Conservation (phyloP, 2,797 vertebrate genomes). For the Amniataba percoides region DNA sequence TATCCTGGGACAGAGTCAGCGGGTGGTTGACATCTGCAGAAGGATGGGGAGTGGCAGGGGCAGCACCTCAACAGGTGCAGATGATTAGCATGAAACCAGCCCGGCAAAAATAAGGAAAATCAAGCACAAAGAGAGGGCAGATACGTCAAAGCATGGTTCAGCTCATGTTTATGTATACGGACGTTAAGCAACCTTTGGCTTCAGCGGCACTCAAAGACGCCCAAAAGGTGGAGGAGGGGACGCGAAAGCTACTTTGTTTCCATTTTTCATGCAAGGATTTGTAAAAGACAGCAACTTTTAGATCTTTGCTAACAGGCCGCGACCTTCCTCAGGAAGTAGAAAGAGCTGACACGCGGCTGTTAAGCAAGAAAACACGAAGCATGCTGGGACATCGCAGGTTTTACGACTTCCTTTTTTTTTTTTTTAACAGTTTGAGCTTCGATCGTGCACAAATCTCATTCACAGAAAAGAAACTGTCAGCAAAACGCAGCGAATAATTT, state of each 20-base stretch:
- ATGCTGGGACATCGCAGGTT: not conserved
- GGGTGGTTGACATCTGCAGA: conserved; percentile 72
- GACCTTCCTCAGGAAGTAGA: not conserved
- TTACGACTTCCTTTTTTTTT: not conserved
- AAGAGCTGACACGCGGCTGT: conserved; percentile 14
- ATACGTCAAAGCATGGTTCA: conserved; percentile 44
- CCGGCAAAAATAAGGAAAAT: conserved; percentile 48
- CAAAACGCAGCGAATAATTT: conserved; percentile 22
- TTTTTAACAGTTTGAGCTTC: conserved; percentile 21
- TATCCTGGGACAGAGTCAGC: conserved; percentile 60
- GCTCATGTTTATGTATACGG: conserved; percentile 79
- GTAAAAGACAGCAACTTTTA: conserved; percentile 19
- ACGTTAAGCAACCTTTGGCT: conserved; percentile 32
- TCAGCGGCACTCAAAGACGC: conserved; percentile 66
- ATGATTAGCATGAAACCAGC: conserved; percentile 73
- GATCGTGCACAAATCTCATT: conserved; percentile 17
- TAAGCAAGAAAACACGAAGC: not conserved
- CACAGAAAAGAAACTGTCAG: conserved; percentile 13
- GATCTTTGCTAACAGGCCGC: not conserved
- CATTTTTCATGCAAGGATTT: conserved; percentile 27
- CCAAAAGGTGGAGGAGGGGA: conserved; percentile 43
- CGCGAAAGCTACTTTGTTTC: conserved; percentile 17
- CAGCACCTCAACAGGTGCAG: conserved; percentile 79
- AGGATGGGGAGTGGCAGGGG: conserved; percentile 73
- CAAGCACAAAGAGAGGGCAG: conserved; percentile 53